Conservation (phyloP, 2,797 vertebrate species). For the Lepus townsendii region DNA sequence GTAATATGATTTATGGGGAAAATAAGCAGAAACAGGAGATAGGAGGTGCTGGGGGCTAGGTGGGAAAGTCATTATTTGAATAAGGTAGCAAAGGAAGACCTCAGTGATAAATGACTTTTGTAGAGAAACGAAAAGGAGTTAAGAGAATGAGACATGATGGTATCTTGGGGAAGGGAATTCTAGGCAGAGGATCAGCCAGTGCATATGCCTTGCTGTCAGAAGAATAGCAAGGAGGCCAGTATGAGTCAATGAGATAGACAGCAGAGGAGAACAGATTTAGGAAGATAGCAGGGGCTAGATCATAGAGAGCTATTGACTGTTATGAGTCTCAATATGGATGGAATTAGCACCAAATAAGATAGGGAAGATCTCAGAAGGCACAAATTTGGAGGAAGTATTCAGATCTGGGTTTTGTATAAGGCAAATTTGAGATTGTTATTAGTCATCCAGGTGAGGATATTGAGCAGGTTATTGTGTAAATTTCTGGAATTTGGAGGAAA, state of each 20-base stretch:
- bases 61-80: neutral
- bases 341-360: constrained; percentile 35
- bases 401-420: constrained; percentile 15
- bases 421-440: constrained; percentile 38
- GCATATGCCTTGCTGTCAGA: neutral
- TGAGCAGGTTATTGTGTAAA: neutral
- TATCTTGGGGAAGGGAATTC: neutral
- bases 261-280: neutral
- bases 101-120: neutral
- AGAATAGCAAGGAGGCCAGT: neutral
- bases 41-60: neutral
- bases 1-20: neutral
- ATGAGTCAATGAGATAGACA: neutral
- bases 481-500: constrained; percentile 36
- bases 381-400: neutral
- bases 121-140: constrained; percentile 19
- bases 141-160: neutral
- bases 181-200: neutral
- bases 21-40: neutral
- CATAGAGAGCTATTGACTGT: neutral
- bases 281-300: neutral
- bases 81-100: constrained; percentile 2
- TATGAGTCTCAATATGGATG: neutral
- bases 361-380: neutral
- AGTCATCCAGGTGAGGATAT: neutral